Evolutionary conservation across 2,888 invertebrate genomes (phyloP), one percentile per base, ranked within the genome.

Genomic region (Heliconius ismenius): DNA sequence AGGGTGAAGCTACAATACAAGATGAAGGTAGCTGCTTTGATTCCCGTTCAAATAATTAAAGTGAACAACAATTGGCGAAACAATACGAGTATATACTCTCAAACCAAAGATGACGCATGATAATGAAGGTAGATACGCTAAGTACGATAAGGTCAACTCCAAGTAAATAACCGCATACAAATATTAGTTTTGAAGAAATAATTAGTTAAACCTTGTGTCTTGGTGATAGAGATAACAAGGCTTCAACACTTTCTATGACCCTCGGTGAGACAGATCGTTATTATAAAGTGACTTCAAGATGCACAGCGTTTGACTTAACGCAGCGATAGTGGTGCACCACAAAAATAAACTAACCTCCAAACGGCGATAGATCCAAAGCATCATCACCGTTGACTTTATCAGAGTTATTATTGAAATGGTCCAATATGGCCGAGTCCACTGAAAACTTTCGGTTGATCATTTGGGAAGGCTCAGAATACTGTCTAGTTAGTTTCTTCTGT

Each of bases 391-490:
- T 81, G 0, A 78, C 39, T 18, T 39, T 67, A 24, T 24, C 36
- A 13, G 36, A 81, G 26, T 72, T 70, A 36, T 85, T 85, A 63
- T 87, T 89, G 58, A 77, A 77, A 62, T 90, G 90, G 2, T 89
- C 85, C 79, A 90, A 79, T 39, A 92, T 89, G 0, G 90, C 92
- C 0, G 92, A 92, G 76, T 93, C 93, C 0, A 90, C 89, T 0
- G 93, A 93, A 60, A 83, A 90, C 67, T 93, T 93, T 74, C 93
- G 84, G 49, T 85, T 84, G 24, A 85, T 24, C n/a, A 76, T 28
- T 54, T 72, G 69, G 58, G 82, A 86, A 0, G 93, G 93, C 49
- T 91, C 92, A 0, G 93, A 93, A 1, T 82, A 82, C 73, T 93
- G 93, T 21, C 93, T 82, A 0, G 86, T 83, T 0, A 93, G 26